Evolutionary conservation across 2,888 invertebrate species (phyloP).

Genomic region (Acrobasis consociella): DNA sequence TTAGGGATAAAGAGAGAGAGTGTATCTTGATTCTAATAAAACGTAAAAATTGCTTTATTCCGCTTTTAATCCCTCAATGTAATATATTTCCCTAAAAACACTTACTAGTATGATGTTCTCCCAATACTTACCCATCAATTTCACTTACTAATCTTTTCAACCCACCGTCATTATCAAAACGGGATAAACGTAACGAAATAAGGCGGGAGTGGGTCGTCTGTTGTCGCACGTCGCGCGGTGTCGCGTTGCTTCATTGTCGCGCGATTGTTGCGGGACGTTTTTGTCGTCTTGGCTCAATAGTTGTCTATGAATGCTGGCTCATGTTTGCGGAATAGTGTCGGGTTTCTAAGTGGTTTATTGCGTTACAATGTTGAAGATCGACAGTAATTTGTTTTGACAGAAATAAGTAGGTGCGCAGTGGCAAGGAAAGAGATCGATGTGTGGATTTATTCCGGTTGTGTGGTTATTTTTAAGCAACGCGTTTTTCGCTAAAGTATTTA

Average conservation of each 20-base stretch:
- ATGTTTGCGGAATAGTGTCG: not conserved
- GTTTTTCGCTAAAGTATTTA: no score
- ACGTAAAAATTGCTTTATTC: no score
- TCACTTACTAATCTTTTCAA: not conserved
- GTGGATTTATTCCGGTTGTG: not conserved
- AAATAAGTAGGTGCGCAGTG: slow-evolving; percentile 5
- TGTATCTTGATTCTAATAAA: no score
- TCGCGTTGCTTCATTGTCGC: slow-evolving; percentile 45
- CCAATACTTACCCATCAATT: no score
- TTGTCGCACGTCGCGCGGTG: slow-evolving; percentile 32
- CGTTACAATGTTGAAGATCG: not conserved
- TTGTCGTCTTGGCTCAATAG: slow-evolving; percentile 50
- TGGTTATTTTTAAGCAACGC: not conserved
- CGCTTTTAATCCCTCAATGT: no score
- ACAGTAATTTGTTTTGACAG: slow-evolving; percentile 18
- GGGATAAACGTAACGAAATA: slow-evolving; percentile 27
- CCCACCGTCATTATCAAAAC: slow-evolving; percentile 23
- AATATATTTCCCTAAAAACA: no score
- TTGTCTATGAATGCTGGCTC: slow-evolving; percentile 10
- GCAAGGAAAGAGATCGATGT: not conserved
- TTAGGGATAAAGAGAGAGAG: no score
- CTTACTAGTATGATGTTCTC: no score
- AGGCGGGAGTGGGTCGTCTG: slow-evolving; percentile 20
- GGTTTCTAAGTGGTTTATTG: slow-evolving; percentile 17
- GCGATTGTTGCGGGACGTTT: slow-evolving; percentile 53